phyloP scores from a whole-genome alignment of 2,797 vertebrate genomes.

The Neosalanx taihuensis region DNA sequence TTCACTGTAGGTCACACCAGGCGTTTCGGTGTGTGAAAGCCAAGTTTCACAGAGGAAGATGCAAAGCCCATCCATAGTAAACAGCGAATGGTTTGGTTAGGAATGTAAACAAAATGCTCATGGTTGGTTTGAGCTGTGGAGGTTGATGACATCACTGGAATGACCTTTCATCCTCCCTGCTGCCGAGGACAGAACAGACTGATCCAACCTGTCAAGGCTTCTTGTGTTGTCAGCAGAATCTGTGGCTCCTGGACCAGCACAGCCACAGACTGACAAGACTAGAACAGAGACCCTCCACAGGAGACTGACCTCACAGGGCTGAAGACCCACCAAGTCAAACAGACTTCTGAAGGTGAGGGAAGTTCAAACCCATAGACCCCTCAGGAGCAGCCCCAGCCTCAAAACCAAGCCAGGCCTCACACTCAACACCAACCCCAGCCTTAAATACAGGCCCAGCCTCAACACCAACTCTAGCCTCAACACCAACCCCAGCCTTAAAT shows the following conservation, averaged over 20 bases:
- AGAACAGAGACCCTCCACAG: constrained; percentile 60
- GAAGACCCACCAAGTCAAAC: constrained; percentile 74
- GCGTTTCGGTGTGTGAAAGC: neutral
- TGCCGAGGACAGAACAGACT: neutral
- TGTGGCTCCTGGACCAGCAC: constrained; percentile 29
- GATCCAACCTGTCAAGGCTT: neutral
- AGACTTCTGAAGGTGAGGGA: constrained; percentile 58
- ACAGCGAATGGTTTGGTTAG: neutral
- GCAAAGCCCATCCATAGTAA: neutral
- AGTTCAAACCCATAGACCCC: constrained; percentile 67
- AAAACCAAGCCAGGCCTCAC: constrained; percentile 18
- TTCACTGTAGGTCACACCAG: neutral
- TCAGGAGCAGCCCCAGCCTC: constrained; percentile 26
- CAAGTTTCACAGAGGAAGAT: neutral
- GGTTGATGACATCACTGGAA: neutral
- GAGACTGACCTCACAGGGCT: constrained; percentile 61
- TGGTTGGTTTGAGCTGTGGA: neutral
- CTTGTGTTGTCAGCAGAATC: neutral
- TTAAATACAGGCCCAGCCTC: neutral
- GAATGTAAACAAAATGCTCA: neutral
- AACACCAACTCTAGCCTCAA: constrained; percentile 35
- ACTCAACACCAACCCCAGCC: constrained; percentile 38
- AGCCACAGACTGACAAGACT: constrained; percentile 46
- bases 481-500: neutral
- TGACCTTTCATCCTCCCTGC: neutral